Evolutionary conservation across 2,888 invertebrate species (phyloP).

Genomic region (Pristionchus arcanus): DNA sequence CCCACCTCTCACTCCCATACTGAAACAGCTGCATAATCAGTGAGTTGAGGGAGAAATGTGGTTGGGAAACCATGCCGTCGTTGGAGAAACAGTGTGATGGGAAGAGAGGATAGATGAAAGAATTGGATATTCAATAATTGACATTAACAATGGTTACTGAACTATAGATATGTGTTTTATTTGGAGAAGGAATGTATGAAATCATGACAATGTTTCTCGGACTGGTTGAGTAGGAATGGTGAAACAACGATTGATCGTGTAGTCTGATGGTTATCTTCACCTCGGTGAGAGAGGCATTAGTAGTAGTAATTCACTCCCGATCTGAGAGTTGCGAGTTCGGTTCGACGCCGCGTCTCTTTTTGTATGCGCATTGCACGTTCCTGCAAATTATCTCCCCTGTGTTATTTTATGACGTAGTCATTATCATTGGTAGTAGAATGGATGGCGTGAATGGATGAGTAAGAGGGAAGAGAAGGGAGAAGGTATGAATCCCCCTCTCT

Average conservation of each 20-base stretch:
- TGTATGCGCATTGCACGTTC: neutral
- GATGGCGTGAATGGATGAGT: neutral
- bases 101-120: neutral
- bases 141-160: neutral
- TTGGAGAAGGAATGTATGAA: neutral
- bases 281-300: neutral
- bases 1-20: slow-evolving; percentile 54
- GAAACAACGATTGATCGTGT: neutral
- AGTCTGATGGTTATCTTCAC: neutral
- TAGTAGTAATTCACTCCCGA: neutral
- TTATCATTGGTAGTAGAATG: neutral
- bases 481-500: neutral
- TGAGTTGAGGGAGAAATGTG: neutral
- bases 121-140: neutral
- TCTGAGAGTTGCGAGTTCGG: neutral
- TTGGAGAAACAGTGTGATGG: neutral
- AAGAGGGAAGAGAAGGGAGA: neutral
- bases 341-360: neutral
- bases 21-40: slow-evolving; percentile 53
- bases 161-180: neutral
- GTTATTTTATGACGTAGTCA: neutral
- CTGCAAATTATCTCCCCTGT: neutral
- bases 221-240: neutral
- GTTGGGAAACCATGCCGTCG: neutral
- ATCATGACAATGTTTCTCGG: neutral